These are phyloP conservation scores for Hozukius guyotensis DNA, from an alignment of 2,797 vertebrate genomes.

Conservation along the genomic window DNA sequence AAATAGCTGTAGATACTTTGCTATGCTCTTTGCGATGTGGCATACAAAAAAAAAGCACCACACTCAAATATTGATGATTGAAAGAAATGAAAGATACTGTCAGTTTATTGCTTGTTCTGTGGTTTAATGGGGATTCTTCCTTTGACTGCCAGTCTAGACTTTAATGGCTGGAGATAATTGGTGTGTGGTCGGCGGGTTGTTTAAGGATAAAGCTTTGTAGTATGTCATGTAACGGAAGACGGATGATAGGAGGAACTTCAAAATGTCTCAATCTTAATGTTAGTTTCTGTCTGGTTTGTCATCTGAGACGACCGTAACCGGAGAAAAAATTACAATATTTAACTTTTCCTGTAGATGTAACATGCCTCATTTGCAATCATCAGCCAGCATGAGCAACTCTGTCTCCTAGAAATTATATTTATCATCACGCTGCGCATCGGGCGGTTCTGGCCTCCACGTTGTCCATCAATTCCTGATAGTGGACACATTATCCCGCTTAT, in stretches of 20 bases:
- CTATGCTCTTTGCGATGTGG: background rate
- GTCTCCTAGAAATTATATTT: no score
- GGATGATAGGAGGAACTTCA: background rate
- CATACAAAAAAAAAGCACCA: background rate
- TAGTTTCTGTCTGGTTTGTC: background rate
- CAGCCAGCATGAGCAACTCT: no score
- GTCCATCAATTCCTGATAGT: no score
- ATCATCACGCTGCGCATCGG: no score
- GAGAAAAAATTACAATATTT: background rate
- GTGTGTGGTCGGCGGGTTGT: background rate
- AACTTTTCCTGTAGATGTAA: background rate
- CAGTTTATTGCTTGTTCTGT: background rate
- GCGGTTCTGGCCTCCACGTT: no score
- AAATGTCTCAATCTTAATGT: background rate
- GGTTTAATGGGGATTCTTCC: background rate
- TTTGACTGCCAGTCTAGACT: background rate
- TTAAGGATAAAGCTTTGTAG: background rate
- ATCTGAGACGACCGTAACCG: background rate
- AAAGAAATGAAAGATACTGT: background rate
- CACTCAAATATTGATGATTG: conserved; percentile 3
- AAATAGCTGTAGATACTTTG: background rate
- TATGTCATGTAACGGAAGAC: background rate
- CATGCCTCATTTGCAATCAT: no score
- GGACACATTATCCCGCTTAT: no score
- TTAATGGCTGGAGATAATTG: conserved; percentile 15